Base-by-base conservation (phyloP, 2,797 vertebrate genomes). In the Chaunax sp. region DNA sequence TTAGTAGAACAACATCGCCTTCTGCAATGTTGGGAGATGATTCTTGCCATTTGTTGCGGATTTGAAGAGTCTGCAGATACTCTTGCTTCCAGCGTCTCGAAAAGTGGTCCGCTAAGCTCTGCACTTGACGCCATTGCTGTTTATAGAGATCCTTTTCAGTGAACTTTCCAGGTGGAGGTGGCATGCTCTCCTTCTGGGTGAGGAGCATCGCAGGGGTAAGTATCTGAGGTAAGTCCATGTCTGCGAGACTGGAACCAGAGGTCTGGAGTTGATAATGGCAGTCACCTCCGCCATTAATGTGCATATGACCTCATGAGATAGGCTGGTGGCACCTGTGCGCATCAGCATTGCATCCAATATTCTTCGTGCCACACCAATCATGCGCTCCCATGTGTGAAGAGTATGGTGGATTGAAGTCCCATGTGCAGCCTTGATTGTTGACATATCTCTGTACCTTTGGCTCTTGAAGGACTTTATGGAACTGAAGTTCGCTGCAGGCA, bases 211-310 rank as follows among this genome's bases (percentile, higher is more conserved):
- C n/a, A n/a, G 9, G 28, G 28, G 28, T 69, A 20, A 2, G 14
- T 79, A 0, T 64, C 65, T n/a, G n/a, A 44, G 65, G 72, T 5
- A 49, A 53, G 38, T 57, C 45, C 4, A 69, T 18, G 20, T 47
- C 47, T 6, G 72, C 9, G 46, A 67, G 10, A 57, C 3, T 2
- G 64, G 64, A 5, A 67, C 54, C 10, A 50, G 5, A 1, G 64
- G 64, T 19, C 43, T 13, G 1, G 65, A 26, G 26, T 71, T 41
- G 33, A 64, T 54, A 9, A 64, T 64, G 1, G 69, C 58, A 30
- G 62, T 69, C 3, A 69, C 64, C 13, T 75, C 57, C 0, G 58
- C 45, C 50, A 69, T 40, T 0, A 65, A 25, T 2, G 61, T 62
- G 3, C 9, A 3, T 5, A 61, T 9, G 3, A 61, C 23, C 14